Evolutionary conservation across 2,888 invertebrate species (phyloP).

Genomic region (Arenicola marina): DNA sequence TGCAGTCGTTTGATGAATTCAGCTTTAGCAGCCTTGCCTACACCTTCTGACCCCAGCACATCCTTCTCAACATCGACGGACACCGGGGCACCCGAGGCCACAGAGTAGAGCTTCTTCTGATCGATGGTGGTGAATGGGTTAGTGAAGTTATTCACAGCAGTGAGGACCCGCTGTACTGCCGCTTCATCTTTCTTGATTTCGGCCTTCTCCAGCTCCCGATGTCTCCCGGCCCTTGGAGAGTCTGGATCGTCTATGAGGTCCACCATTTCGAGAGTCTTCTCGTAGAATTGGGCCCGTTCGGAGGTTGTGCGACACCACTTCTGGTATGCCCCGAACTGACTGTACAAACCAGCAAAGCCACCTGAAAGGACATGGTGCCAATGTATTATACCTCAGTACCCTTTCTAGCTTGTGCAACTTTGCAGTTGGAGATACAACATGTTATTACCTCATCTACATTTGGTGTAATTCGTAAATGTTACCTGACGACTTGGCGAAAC

Average conservation of each 20-base stretch:
- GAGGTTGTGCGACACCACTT: too few species aligned
- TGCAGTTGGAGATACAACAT: too few species aligned
- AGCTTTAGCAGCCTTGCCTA: slow-evolving; percentile 5
- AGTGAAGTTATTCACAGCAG: slow-evolving; percentile 21
- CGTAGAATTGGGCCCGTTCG: too few species aligned
- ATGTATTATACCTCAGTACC: too few species aligned
- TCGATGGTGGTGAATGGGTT: slow-evolving; percentile 22
- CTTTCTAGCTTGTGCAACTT: too few species aligned
- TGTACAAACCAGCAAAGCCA: too few species aligned
- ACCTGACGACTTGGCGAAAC: slow-evolving; percentile 24
- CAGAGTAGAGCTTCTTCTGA: slow-evolving; percentile 18
- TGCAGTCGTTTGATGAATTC: slow-evolving; percentile 13
- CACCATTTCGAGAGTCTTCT: too few species aligned
- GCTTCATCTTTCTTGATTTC: slow-evolving; percentile 21
- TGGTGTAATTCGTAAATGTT: too few species aligned
- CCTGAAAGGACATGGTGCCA: too few species aligned
- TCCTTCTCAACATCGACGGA: slow-evolving; percentile 11
- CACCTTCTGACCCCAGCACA: slow-evolving; percentile 10
- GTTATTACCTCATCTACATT: too few species aligned
- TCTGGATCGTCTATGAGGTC: too few species aligned
- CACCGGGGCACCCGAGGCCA: slow-evolving; percentile 22
- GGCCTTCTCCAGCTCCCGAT: slow-evolving; percentile 11
- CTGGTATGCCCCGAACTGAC: too few species aligned
- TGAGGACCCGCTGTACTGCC: slow-evolving; percentile 13
- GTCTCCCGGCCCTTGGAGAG: slow-evolving; percentile 6